phyloP scores from a whole-genome alignment of 2,113 vertebrate species.

The Bolborhynchus lineola region DNA sequence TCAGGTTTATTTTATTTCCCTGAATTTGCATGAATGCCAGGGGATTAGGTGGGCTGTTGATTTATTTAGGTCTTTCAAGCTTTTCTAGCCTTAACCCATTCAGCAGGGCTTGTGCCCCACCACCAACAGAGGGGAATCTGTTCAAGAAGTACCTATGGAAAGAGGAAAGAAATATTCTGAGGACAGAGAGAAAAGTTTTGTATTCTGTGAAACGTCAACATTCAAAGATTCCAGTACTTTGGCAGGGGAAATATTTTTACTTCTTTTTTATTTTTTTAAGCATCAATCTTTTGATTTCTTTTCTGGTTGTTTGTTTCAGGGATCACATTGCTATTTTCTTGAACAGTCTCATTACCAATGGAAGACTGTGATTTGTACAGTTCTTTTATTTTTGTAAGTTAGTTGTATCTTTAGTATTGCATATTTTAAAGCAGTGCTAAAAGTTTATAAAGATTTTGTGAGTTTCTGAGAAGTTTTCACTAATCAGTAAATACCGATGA shows the following conservation, averaged over 20 bases:
- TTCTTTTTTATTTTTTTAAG: slow-evolving; percentile 36
- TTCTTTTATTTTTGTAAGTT: slow-evolving; percentile 61
- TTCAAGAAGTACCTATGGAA: neutral
- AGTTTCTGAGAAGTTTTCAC: slow-evolving; percentile 19
- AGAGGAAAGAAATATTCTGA: neutral
- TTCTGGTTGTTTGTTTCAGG: slow-evolving; percentile 36
- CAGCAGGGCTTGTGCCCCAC: neutral
- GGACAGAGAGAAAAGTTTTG: neutral
- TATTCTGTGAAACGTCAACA: neutral
- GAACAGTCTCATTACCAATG: slow-evolving; percentile 42
- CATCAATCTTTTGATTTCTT: slow-evolving; percentile 35
- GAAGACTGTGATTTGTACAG: slow-evolving; percentile 46
- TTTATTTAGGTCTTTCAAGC: slow-evolving; percentile 23
- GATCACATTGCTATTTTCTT: slow-evolving; percentile 52
- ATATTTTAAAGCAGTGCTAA: slow-evolving; percentile 45
- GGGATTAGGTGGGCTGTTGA: slow-evolving; percentile 29
- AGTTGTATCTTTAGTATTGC: slow-evolving; percentile 36
- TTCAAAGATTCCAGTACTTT: slow-evolving; percentile 36
- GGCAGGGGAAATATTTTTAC: slow-evolving; percentile 13
- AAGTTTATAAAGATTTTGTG: slow-evolving; percentile 17
- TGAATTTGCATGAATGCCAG: neutral
- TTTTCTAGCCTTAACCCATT: slow-evolving; percentile 23
- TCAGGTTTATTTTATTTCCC: slow-evolving; percentile 28
- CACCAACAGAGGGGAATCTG: neutral
- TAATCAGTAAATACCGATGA: neutral